phyloP scores from a whole-genome alignment of 2,797 vertebrate genomes.

The Enteromius mattozi region DNA sequence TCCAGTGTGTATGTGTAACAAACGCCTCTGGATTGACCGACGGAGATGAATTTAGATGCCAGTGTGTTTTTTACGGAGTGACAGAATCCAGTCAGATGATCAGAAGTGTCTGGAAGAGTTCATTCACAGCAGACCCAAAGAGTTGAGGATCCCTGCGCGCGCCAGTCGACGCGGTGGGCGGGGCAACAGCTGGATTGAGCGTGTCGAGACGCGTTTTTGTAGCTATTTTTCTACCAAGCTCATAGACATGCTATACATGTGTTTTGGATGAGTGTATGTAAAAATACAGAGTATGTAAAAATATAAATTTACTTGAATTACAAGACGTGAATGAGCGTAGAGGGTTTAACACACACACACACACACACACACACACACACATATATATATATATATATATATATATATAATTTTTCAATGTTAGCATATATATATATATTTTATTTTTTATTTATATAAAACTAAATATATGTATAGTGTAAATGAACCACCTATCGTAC shows the following conservation, averaged over 20 bases:
- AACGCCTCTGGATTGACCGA: not conserved
- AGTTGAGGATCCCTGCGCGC: not conserved
- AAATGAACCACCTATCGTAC: not conserved
- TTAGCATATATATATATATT: not conserved
- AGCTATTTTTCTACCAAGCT: not conserved
- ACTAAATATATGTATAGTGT: not conserved
- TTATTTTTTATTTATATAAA: not conserved
- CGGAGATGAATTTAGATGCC: not conserved
- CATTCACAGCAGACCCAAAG: not conserved
- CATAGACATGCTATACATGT: not conserved
- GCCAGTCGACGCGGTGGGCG: not conserved
- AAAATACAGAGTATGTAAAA: too few species aligned
- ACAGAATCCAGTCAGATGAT: slow-evolving; percentile 23
- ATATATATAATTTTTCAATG: too few species aligned
- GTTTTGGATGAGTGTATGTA: not conserved
- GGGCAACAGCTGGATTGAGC: slow-evolving; percentile 11
- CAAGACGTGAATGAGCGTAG: too few species aligned
- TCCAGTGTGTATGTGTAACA: not conserved
- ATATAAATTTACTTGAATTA: not conserved
- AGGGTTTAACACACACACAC: too few species aligned
- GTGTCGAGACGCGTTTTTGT: not conserved
- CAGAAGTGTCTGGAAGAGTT: slow-evolving; percentile 14
- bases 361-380: too few species aligned
- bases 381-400: too few species aligned
- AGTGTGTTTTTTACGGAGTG: not conserved